phyloP scores from a whole-genome alignment of 2,113 vertebrate species.

The Cynoglossus semilaevis region DNA sequence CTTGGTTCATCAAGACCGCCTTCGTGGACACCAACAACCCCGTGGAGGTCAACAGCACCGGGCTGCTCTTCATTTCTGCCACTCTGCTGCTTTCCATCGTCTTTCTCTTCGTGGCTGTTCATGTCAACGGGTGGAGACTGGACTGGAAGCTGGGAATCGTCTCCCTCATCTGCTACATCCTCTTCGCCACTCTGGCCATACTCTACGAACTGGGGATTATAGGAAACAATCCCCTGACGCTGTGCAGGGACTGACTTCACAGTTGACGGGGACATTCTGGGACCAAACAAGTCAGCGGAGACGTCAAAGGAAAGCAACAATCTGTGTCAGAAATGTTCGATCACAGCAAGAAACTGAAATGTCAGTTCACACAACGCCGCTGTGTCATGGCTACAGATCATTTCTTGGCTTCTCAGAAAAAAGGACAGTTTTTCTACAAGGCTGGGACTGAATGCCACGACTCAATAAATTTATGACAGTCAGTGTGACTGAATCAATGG shows the following conservation, averaged over 20 bases:
- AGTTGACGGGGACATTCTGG: not conserved
- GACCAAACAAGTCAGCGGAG: slow-evolving; percentile 31
- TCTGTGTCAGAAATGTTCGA: too few species aligned
- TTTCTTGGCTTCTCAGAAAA: too few species aligned
- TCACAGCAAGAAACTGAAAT: too few species aligned
- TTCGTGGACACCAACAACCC: slow-evolving; percentile 83
- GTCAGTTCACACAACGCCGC: too few species aligned
- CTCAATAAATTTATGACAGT: too few species aligned
- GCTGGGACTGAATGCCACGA: too few species aligned
- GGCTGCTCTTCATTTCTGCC: slow-evolving; percentile 84
- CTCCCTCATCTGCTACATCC: slow-evolving; percentile 84
- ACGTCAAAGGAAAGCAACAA: too few species aligned
- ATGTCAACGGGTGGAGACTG: slow-evolving; percentile 91
- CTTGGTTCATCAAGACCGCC: slow-evolving; percentile 94
- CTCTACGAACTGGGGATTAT: slow-evolving; percentile 94
- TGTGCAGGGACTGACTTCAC: slow-evolving; percentile 79
- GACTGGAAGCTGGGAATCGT: slow-evolving; percentile 87
- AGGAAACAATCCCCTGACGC: slow-evolving; percentile 83
- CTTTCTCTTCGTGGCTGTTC: slow-evolving; percentile 86
- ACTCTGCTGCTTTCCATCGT: slow-evolving; percentile 88
- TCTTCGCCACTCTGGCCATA: slow-evolving; percentile 85
- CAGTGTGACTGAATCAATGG: too few species aligned
- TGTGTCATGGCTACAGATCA: too few species aligned
- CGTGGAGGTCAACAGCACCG: slow-evolving; percentile 87
- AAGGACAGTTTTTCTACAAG: too few species aligned